Evolutionary conservation across 2,113 vertebrate species (phyloP), one percentile per base, ranked within the genome.

Genomic region (Nothobranchius furzeri): DNA sequence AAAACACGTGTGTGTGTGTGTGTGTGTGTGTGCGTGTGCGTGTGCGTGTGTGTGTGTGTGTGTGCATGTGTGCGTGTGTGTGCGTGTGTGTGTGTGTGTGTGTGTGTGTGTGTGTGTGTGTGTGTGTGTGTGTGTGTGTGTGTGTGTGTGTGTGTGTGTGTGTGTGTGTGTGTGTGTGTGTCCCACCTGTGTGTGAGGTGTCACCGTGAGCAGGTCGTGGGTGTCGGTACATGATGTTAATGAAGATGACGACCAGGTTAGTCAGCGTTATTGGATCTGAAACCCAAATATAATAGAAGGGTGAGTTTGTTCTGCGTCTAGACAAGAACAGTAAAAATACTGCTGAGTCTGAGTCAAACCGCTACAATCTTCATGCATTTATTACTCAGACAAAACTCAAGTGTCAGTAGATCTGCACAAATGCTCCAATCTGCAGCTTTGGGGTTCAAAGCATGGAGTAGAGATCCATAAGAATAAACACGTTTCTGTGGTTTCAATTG

Each of bases 211-310:
- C 68, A 42, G 90, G 84, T 76, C 87, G 88, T 45, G 95, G 94
- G 72, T 95, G 94, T 56, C 87, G 94, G 90, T 94, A 96, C 90
- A 96, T 92, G 82, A 96, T 93, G 40, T 85, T 89, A 43, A 78
- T 94, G 85, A 98, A 93, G 58, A 95, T 89, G 77, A 96, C 92
- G 40, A 99, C 73, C 55, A 99, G 73, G 80, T 96, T 93, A 0
- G 90, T 93, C 76, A 97, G 49, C 30, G 91, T 92, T 12, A 98
- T 59, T 1, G 84, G 86, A 84, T 94, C 96, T 92, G 88, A 70
- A 76, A 82, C 45, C 81, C 65, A 69, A 24, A 49, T 15, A 35
- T 14, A 47, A n/a, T 45, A 3, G 14, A 60, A 17, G 3, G 68
- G 66, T 36, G 1, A 54, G 3, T 70, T 0, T 53, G 6, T 17